Base-by-base conservation (phyloP, 2,888 invertebrate genomes). In the Philereme transversata region DNA sequence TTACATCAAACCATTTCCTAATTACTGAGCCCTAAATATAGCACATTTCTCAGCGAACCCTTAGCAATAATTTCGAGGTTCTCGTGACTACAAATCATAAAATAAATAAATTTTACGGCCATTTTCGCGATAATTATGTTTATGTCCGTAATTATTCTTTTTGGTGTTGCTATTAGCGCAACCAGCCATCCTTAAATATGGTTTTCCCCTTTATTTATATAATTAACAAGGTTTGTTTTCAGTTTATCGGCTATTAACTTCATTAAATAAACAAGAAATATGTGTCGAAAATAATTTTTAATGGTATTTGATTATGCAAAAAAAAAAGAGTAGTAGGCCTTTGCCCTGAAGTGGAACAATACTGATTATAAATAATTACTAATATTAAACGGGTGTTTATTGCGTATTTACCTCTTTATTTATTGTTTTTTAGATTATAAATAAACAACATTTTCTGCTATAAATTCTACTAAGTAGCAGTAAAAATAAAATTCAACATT, bases 61-160 rank as follows among this genome's bases (percentile, higher is more conserved):
- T 60, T 48, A 48, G 59, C 41, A 57, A 61, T 60, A 64, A 66
- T 66, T 68, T 60, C 34, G 43, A 50, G 33, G 64, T 64, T 69
- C 67, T 70, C 80, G 78, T 82, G 81, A 76, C 76, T 68, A 57
- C 62, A 68, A 61, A 63, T 69, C 74, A 72, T 80, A 73, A 77
- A 77, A 73, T 73, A 70, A 70, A 74, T 74, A 72, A 70, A 76
- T 72, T 74, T 71, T 69, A 76, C 73, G 64, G 69, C 57, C 67
- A 51, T 71, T 70, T 69, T 60, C 65, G 64, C 68, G 69, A 69
- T 79, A 75, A 77, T 74, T 76, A 72, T 72, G 69, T 72, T 76
- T 73, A 68, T 68, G 70, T 58, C 68, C 57, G 65, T 75, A 71
- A 76, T 73, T 68, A 76, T 71, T 71, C 67, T 77, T 74, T 70